A percentile compares a stretch with the other conserved stretches of the same genome.
Evolutionary conservation across 2,797 vertebrate species (phyloP).

Genomic region (Sebastes taczanowskii): DNA sequence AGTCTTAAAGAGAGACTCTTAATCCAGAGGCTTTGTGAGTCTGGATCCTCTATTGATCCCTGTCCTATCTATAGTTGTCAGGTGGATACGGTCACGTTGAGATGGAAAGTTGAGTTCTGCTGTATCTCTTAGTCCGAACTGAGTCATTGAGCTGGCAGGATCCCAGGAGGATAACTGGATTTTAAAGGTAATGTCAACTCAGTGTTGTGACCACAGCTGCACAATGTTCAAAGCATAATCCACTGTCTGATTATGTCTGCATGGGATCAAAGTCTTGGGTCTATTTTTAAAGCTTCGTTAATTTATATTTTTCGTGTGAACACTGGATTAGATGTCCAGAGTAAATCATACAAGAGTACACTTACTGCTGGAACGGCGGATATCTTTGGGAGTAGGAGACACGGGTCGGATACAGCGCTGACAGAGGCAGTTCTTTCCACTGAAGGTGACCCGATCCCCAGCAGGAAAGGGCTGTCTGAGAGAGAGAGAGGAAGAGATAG

Average conservation of each 20-base stretch:
- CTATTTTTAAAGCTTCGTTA: neutral
- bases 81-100: slow-evolving; percentile 7
- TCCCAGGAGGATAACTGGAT: neutral
- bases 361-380: slow-evolving; percentile 87
- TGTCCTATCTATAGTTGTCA: slow-evolving; percentile 1
- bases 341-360: neutral
- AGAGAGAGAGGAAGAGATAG: neutral
- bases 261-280: slow-evolving; percentile 14
- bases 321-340: neutral
- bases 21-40: slow-evolving; percentile 39
- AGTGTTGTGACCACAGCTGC: slow-evolving; percentile 8
- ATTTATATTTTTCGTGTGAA: neutral
- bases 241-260: slow-evolving; percentile 13
- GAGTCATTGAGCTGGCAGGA: slow-evolving; percentile 7
- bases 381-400: slow-evolving; percentile 83
- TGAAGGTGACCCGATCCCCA: slow-evolving; percentile 96
- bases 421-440: slow-evolving; percentile 94
- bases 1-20: slow-evolving; percentile 7
- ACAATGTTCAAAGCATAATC: slow-evolving; percentile 12
- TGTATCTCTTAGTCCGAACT: neutral
- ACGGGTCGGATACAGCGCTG: slow-evolving; percentile 90
- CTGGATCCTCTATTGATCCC: slow-evolving; percentile 24
- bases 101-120: neutral
- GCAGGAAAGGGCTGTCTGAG: slow-evolving; percentile 92
- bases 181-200: neutral